phyloP scores from a whole-genome alignment of 2,888 invertebrate genomes.

The Mycalesis mineus region DNA sequence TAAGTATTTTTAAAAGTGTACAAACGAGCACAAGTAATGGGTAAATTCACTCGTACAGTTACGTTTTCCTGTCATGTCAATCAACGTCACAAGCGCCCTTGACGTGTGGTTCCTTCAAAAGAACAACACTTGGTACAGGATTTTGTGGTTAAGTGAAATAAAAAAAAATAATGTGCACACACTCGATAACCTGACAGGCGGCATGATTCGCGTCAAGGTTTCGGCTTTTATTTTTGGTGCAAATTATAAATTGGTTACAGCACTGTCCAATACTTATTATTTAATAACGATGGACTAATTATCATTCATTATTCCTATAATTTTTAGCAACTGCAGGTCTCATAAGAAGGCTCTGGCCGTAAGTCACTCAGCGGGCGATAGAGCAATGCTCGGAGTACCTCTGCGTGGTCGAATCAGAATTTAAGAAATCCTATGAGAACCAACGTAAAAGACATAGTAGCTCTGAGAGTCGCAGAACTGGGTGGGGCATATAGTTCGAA shows the following conservation, averaged over 20 bases:
- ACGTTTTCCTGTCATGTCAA: conserved; percentile 11
- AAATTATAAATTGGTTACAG: background rate
- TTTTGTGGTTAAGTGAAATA: conserved; percentile 15
- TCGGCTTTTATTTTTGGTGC: background rate
- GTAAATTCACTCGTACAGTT: background rate
- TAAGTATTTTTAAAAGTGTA: background rate
- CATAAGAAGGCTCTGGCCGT: too few relatives aligned
- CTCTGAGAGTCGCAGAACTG: too few relatives aligned
- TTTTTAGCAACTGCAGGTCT: too few relatives aligned
- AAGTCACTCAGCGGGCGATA: too few relatives aligned
- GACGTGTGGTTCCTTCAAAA: conserved; percentile 7
- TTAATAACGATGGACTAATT: too few relatives aligned
- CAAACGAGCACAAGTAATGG: background rate
- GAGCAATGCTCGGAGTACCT: too few relatives aligned
- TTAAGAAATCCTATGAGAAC: too few relatives aligned
- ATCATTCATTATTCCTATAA: too few relatives aligned
- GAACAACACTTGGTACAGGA: conserved; percentile 4
- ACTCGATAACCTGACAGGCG: conserved; percentile 19
- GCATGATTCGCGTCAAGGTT: conserved; percentile 12
- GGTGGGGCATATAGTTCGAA: too few relatives aligned
- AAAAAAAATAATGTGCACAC: conserved; percentile 9
- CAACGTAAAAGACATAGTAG: too few relatives aligned
- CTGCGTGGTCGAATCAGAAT: too few relatives aligned
- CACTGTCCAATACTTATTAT: background rate
- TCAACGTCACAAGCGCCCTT: conserved; percentile 1